Conservation (phyloP, 37 sponge, comb jelly and placozoan genomes). For the Beroe ovata region DNA sequence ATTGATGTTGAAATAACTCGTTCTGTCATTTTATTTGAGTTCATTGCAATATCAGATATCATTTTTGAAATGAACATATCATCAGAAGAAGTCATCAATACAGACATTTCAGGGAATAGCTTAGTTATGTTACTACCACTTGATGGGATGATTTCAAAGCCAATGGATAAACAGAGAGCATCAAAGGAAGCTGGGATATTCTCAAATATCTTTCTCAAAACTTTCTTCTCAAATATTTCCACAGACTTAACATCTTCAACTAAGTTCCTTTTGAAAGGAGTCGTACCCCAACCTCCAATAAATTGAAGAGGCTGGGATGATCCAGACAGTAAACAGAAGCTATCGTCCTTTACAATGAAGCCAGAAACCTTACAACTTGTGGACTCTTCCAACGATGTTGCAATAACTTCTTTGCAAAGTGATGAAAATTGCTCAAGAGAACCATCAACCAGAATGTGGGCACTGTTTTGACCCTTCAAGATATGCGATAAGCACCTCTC, state of each 20-base stretch:
- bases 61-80: neutral
- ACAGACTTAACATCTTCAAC: conserved; percentile 17
- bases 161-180: conserved; percentile 1
- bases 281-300: neutral
- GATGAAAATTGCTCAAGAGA: conserved; percentile 6
- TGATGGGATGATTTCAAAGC: conserved; percentile 43
- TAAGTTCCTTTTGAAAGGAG: neutral
- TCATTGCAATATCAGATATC: neutral
- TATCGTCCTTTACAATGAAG: neutral
- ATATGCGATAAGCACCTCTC: conserved; percentile 24
- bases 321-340: neutral
- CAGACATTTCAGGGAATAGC: conserved; percentile 39
- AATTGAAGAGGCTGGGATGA: neutral
- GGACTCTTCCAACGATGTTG: conserved; percentile 20
- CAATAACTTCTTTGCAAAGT: neutral
- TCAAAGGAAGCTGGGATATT: conserved; percentile 23
- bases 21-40: neutral
- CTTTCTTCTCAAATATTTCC: neutral
- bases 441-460: conserved; percentile 38
- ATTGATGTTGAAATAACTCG: conserved; percentile 9
- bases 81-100: conserved; percentile 19
- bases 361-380: neutral
- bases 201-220: neutral
- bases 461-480: neutral
- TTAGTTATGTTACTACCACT: conserved; percentile 24